A percentile compares a stretch with the other conserved stretches of the same genome.
These are phyloP conservation scores for Dryobates pubescens DNA, from an alignment of 2,797 vertebrate genomes.

Conservation along the genomic window DNA sequence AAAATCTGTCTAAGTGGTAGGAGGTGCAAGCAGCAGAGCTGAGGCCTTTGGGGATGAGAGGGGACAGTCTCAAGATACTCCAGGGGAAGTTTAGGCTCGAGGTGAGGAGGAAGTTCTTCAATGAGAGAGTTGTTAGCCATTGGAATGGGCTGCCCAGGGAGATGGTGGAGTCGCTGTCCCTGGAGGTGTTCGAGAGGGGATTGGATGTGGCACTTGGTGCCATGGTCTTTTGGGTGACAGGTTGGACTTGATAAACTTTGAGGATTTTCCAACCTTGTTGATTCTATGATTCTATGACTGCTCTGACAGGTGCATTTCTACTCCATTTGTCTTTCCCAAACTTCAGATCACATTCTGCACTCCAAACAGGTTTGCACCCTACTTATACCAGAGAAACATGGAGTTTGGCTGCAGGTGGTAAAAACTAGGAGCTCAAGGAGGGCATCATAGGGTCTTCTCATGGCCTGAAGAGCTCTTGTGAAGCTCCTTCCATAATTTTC, in stretches of 20 bases:
- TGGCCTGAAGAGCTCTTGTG: rapidly evolving
- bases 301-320: neutral
- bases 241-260: too few relatives aligned
- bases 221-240: too few relatives aligned
- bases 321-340: neutral
- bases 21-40: neutral
- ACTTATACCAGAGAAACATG: neutral
- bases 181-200: too few relatives aligned
- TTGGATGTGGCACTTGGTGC: too few relatives aligned
- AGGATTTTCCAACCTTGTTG: too few relatives aligned
- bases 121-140: too few relatives aligned
- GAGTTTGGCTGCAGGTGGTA: neutral
- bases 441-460: neutral
- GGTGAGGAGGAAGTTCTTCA: too few relatives aligned
- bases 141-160: too few relatives aligned
- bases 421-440: neutral
- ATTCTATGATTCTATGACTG: neutral
- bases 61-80: too few relatives aligned
- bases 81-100: too few relatives aligned
- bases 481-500: neutral
- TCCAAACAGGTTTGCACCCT: rapidly evolving
- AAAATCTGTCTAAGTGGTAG: rapidly evolving
- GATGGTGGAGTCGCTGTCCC: too few relatives aligned
- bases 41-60: neutral
- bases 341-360: neutral